Conservation (phyloP, 2,113 vertebrate genomes). For the Equus quagga region DNA sequence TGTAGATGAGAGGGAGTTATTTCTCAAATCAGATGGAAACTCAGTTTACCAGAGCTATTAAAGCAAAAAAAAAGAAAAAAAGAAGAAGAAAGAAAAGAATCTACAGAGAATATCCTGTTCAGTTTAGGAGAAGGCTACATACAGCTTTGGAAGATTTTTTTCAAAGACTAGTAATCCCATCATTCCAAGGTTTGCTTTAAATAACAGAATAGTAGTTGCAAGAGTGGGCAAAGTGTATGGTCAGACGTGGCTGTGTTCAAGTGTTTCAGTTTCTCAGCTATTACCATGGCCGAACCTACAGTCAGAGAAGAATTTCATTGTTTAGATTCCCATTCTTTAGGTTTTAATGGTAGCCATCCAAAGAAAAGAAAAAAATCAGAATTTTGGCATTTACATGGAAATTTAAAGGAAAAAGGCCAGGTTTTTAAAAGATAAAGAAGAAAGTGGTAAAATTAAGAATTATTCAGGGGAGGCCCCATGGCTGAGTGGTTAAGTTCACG, state of each 20-base stretch:
- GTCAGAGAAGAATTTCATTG: not conserved
- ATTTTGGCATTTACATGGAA: not conserved
- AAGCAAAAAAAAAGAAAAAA: not conserved
- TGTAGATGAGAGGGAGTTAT: not conserved
- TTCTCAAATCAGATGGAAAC: slow-evolving; percentile 1
- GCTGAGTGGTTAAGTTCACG: too few species aligned
- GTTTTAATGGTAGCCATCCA: not conserved
- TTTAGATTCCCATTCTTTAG: not conserved
- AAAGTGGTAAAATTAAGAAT: not conserved
- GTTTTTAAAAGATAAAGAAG: not conserved
- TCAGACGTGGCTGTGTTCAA: not conserved
- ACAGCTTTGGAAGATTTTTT: not conserved
- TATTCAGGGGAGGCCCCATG: not conserved
- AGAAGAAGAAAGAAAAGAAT: not conserved
- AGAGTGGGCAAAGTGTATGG: not conserved
- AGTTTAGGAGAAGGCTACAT: not conserved
- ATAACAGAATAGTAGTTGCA: not conserved
- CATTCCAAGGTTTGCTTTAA: not conserved
- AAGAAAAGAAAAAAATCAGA: not conserved
- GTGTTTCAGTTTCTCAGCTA: not conserved
- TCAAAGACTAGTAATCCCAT: not conserved
- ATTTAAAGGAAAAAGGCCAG: not conserved
- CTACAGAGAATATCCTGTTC: not conserved
- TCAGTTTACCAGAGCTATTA: not conserved
- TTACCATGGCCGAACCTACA: not conserved